Base-by-base conservation (phyloP, 2,113 vertebrate species). In the Ceratotherium simum region DNA sequence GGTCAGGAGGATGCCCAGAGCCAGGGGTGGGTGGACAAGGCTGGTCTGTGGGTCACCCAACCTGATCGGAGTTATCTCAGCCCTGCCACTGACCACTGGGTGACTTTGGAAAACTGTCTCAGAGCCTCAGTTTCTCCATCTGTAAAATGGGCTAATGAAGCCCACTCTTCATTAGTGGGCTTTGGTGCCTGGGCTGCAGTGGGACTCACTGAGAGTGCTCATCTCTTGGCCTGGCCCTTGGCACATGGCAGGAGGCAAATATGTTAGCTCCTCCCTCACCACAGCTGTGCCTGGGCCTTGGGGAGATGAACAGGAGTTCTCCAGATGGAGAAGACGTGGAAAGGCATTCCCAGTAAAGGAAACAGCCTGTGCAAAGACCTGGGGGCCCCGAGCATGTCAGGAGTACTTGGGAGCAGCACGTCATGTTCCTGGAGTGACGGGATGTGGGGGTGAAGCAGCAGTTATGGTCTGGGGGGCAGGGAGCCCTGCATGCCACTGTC, bases 191-290 rank as follows among this genome's bases (percentile, higher is more conserved):
- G 9, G 69, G 48, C 56, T 31, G 58, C 7, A 2, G 60, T 36
- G 78, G 23, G 78, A 7, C 5, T 78, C 62, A 21, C 48, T 8
- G 10, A 27, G 20, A 27, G n/a, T 0, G 1, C 0, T 51, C 6
- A 6, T 9, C 7, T n/a, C 27, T 62, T 0, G 2, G 5, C 1
- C 0, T 0, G 9, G 72, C 21, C 33, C 39, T 78, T 3, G 46
- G 29, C 20, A 60, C 6, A 2, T 2, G 23, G 29, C 16, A 56
- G 42, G 42, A 13, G 73, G 23, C 18, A 33, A 18, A 31, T 20
- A 3, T 5, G 5, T 56, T 11, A 14, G 2, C n/a, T 67, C 20
- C 13, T 25, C 9, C 11, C 2, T 1, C 10, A 31, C 27, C 12
- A 25, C 33, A 46, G 17, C 56, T 3, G 1, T 21, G 36, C 31